Evolutionary conservation across 1,140 invertebrate genomes (phyloP), one percentile per base, ranked within the genome.

Genomic region (Mesaphorura yosii): DNA sequence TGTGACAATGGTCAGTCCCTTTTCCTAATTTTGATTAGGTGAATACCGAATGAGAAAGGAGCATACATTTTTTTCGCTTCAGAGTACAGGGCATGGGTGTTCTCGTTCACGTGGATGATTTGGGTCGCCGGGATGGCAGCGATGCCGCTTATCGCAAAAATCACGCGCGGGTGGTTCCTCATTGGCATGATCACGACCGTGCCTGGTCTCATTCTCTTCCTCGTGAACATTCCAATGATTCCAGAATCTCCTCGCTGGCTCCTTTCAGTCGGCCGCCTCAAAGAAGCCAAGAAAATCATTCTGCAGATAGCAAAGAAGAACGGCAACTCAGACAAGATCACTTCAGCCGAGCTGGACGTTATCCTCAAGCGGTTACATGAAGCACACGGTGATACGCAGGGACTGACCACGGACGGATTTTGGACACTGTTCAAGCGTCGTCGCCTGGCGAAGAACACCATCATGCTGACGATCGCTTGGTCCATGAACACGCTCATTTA

Each of bases 161-260:
- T 60, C 3, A 34, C 34, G 23, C 22, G 46, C 2, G 22, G 23
- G 17, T 60, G 59, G 59, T 57, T 46, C 48, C n/a, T 57, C 4
- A 45, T 60, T n/a, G 55, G 55, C 20, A 5, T 53, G 12, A 17
- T 39, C 2, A 60, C 55, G 20, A 48, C 53, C 10, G 45, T 48
- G 25, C 50, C 58, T 2, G 48, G 29, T 26, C 17, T 50, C 3
- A 10, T 51, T 3, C 19, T 61, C 1, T 53, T 55, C 17, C n/a
- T 57, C 31, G 31, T 34, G n/a, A 67, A 66, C 31, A 48, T 14
- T 1, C 42, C n/a, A 2, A 17, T 50, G 2, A 63, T 73, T 14
- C 74, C 74, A 0, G 75, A 77, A 65, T 71, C 73, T 10, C 68
- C 75, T 2, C 54, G 69, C 29, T 76, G 74, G 74, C 64, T 75